A percentile compares a stretch with the other conserved stretches of the same genome.
Evolutionary conservation across 1,140 invertebrate genomes (phyloP).

Genomic region (Helicoverpa zea): DNA sequence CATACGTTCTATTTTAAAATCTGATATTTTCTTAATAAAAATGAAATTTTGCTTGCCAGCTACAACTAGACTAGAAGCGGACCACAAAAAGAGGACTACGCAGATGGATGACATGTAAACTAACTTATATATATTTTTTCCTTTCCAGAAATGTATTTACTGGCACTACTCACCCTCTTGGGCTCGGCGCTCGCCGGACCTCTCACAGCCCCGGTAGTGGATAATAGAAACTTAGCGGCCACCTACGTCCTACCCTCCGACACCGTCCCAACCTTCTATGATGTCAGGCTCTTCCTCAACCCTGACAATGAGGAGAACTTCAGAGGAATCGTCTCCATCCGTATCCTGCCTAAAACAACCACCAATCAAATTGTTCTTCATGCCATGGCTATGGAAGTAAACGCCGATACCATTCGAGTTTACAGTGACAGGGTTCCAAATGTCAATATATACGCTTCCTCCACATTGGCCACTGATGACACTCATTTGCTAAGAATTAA

Average conservation of each 20-base stretch:
- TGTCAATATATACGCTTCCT: constrained; percentile 58
- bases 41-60: too few species aligned
- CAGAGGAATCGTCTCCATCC: constrained; percentile 88
- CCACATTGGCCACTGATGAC: constrained; percentile 64
- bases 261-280: constrained; percentile 89
- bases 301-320: constrained; percentile 87
- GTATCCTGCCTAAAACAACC: constrained; percentile 72
- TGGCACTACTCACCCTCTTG: constrained; percentile 66
- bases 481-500: constrained; percentile 77
- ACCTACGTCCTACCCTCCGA: constrained; percentile 87
- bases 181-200: constrained; percentile 62
- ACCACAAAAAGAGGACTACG: too few species aligned
- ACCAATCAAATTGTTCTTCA: constrained; percentile 86
- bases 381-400: constrained; percentile 76
- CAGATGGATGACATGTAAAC: too few species aligned
- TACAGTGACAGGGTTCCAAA: constrained; percentile 47
- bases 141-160: constrained; percentile 76
- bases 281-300: constrained; percentile 88
- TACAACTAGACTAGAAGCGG: too few species aligned
- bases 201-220: constrained; percentile 5
- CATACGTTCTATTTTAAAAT: too few species aligned
- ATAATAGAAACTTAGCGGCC: constrained; percentile 52
- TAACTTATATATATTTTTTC: neutral
- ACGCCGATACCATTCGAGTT: constrained; percentile 54
- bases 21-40: too few species aligned